Evolutionary conservation across 2,888 invertebrate genomes (phyloP).

Genomic region (Drosophila histrio): DNA sequence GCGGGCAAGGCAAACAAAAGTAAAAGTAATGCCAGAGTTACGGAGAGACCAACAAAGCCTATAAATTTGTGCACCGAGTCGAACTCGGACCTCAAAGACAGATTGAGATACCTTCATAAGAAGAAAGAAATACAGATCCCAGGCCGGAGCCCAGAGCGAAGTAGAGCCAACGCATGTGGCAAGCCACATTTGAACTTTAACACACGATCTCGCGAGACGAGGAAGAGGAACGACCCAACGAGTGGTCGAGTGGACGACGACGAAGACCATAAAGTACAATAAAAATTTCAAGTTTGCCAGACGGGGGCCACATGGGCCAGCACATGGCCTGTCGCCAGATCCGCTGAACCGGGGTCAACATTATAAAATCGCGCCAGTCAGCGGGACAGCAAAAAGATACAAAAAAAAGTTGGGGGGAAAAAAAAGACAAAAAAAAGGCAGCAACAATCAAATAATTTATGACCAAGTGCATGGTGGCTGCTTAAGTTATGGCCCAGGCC

Average conservation of each 20-base stretch:
- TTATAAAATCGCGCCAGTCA: conserved; percentile 68
- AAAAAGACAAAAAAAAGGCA: conserved; percentile 33
- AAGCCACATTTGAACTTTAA: conserved; percentile 75
- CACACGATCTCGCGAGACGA: conserved; percentile 48
- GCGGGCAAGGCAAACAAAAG: conserved; percentile 44
- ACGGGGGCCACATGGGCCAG: conserved; percentile 33
- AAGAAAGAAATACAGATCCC: conserved; percentile 39
- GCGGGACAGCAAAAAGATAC: conserved; percentile 13
- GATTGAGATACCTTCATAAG: conserved; percentile 74
- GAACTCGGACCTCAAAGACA: conserved; percentile 48
- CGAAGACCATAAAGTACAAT: conserved; percentile 55
- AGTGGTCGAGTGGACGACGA: too few relatives aligned
- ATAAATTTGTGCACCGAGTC: conserved; percentile 48
- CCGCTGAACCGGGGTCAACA: conserved; percentile 75
- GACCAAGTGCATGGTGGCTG: conserved; percentile 76
- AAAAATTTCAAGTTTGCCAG: conserved; percentile 73
- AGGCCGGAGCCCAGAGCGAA: background rate
- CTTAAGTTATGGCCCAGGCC: conserved; percentile 66
- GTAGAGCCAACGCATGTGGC: conserved; percentile 59
- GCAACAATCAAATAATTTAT: conserved; percentile 78
- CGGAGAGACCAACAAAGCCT: conserved; percentile 34
- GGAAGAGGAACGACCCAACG: conserved; percentile 46
- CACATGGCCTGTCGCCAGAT: conserved; percentile 58
- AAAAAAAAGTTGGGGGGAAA: background rate
- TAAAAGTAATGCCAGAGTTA: conserved; percentile 48